Conservation (phyloP, 2,888 invertebrate species). For the Cephus pygmeus region DNA sequence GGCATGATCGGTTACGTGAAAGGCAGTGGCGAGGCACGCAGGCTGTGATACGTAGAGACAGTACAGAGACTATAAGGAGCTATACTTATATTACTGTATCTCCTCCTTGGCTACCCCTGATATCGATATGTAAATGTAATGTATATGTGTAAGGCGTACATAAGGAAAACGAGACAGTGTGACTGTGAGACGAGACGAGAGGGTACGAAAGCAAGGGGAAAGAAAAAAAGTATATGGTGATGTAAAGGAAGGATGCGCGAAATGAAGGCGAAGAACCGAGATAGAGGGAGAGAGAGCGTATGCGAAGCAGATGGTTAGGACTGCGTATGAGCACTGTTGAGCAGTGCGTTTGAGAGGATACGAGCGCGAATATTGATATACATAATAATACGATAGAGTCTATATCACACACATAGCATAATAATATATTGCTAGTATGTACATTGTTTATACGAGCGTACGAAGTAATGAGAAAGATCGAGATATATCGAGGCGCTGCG, state of each 20-base stretch:
- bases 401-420: slow-evolving; percentile 65
- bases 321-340: slow-evolving; percentile 54
- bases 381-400: slow-evolving; percentile 64
- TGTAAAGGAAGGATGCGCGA: slow-evolving; percentile 11
- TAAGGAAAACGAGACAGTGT: slow-evolving; percentile 28
- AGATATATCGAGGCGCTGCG: neutral
- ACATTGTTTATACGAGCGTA: slow-evolving; percentile 60
- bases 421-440: slow-evolving; percentile 65
- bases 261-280: slow-evolving; percentile 7
- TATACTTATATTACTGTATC: slow-evolving; percentile 44
- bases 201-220: slow-evolving; percentile 10
- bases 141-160: slow-evolving; percentile 52
- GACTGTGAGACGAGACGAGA: slow-evolving; percentile 1
- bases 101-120: slow-evolving; percentile 56
- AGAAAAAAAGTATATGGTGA: slow-evolving; percentile 13
- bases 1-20: slow-evolving; percentile 31
- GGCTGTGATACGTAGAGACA: slow-evolving; percentile 67
- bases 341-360: slow-evolving; percentile 51
- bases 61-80: slow-evolving; percentile 63
- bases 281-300: slow-evolving; percentile 1
- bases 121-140: slow-evolving; percentile 33
- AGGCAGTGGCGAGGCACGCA: slow-evolving; percentile 65
- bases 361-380: slow-evolving; percentile 55
- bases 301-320: slow-evolving; percentile 6
- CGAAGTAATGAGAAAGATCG: slow-evolving; percentile 21